Conservation (phyloP, 1,140 invertebrate species). For the Babylonia areolata region DNA sequence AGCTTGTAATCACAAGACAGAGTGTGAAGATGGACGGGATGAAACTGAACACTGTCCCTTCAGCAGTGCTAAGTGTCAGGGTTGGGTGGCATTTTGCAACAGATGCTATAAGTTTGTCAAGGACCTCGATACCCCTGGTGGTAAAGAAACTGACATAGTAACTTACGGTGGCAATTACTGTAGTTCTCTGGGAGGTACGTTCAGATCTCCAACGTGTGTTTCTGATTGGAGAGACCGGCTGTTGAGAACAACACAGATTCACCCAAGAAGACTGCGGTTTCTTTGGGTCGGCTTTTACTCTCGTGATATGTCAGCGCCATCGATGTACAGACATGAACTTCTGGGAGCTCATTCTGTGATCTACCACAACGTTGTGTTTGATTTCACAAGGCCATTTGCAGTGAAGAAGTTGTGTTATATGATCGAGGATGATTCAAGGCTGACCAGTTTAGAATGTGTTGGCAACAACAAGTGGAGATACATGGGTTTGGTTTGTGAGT, state of each 20-base stretch:
- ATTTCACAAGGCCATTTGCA: neutral
- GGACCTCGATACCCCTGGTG: neutral
- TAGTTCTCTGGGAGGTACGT: neutral
- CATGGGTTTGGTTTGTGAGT: neutral
- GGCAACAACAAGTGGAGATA: neutral
- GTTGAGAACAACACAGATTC: neutral
- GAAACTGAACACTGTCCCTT: slow-evolving; percentile 1
- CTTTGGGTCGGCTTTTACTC: neutral
- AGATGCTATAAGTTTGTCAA: neutral
- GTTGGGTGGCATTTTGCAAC: neutral
- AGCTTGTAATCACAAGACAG: neutral
- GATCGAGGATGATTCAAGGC: too few relatives aligned
- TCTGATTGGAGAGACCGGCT: neutral
- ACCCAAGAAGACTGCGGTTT: neutral
- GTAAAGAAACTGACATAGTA: neutral
- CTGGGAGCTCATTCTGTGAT: neutral
- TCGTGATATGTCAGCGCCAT: neutral
- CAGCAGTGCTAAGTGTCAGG: neutral
- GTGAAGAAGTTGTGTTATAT: neutral
- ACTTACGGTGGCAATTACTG: neutral
- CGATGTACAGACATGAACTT: neutral
- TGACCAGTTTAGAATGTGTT: neutral
- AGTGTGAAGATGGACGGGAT: neutral
- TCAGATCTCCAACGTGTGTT: neutral
- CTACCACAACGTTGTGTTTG: neutral